Conservation (phyloP, 2,113 vertebrate genomes). For the Mastomys natalensis region DNA sequence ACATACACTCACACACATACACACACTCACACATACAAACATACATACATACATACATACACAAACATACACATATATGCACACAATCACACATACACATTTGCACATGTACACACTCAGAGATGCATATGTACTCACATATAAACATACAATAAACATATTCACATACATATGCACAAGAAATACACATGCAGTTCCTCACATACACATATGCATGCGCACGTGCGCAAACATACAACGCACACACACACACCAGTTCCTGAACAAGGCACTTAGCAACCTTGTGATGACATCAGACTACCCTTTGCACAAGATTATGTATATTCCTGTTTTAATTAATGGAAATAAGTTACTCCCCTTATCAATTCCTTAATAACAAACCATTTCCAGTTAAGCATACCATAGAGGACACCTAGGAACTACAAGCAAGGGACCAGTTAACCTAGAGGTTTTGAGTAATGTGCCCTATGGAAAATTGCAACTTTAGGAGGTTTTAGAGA, state of each 20-base stretch:
- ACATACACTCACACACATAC: background rate
- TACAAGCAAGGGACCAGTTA: background rate
- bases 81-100: too few relatives aligned
- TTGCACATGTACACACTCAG: background rate
- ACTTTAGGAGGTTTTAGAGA: background rate
- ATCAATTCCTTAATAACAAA: background rate
- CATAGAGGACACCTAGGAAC: background rate
- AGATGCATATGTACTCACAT: background rate
- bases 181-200: background rate
- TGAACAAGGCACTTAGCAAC: background rate
- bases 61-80: background rate
- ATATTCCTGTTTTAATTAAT: background rate
- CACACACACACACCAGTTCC: too few relatives aligned
- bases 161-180: background rate
- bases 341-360: background rate
- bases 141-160: background rate
- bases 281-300: background rate
- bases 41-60: background rate
- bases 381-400: background rate
- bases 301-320: too few relatives aligned
- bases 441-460: background rate
- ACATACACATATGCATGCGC: too few relatives aligned
- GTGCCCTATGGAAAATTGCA: background rate
- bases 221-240: too few relatives aligned
- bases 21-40: too few relatives aligned